Conservation (phyloP, 2,888 invertebrate genomes). For the Dryobotodes eremita region DNA sequence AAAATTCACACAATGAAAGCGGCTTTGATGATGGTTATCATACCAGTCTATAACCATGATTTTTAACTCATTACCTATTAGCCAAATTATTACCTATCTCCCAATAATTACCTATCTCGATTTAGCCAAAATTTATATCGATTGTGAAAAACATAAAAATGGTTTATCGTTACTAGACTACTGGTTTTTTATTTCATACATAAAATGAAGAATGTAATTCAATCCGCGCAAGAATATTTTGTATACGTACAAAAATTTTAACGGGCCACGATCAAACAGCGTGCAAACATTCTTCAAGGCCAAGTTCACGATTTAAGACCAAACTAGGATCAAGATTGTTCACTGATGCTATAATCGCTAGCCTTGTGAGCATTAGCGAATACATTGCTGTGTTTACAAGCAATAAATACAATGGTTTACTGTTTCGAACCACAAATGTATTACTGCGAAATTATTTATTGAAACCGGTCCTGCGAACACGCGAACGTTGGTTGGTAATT, state of each 20-base stretch:
- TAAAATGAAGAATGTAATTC: conserved; percentile 8
- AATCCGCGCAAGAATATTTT: not conserved
- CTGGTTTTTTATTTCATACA: not conserved
- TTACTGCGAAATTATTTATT: conserved; percentile 7
- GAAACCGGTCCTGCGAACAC: conserved; percentile 27
- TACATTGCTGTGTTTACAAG: conserved; percentile 47
- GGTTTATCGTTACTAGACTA: not conserved
- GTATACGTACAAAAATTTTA: conserved; percentile 23
- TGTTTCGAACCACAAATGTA: conserved; percentile 24
- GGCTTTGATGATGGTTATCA: not conserved
- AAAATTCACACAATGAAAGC: not conserved
- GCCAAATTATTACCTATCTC: no score
- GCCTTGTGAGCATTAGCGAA: conserved; percentile 33
- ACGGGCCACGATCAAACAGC: conserved; percentile 36
- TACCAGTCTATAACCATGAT: not conserved
- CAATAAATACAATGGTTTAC: conserved; percentile 26
- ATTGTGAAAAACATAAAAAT: not conserved
- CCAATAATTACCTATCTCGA: not conserved
- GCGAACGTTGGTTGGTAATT: conserved; percentile 10
- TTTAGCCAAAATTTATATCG: not conserved
- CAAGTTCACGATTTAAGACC: conserved; percentile 64
- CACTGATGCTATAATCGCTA: conserved; percentile 27
- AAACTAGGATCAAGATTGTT: conserved; percentile 53
- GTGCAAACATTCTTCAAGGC: conserved; percentile 54
- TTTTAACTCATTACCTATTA: not conserved